Conservation (phyloP, 2,113 vertebrate species). For the Ailurus styani region DNA sequence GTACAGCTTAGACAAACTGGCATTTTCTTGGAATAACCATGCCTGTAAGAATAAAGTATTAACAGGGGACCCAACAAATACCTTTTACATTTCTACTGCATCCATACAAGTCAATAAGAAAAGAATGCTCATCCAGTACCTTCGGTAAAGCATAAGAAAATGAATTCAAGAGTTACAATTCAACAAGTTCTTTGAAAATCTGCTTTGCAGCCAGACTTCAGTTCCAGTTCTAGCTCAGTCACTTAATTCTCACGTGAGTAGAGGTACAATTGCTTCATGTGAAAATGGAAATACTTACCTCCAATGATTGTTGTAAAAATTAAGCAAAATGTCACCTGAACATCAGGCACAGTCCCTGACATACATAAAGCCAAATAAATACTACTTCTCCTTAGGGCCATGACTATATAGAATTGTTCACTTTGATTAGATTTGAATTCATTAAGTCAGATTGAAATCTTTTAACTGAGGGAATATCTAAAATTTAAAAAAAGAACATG, state of each 20-base stretch:
- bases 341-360: not conserved
- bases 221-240: not conserved
- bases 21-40: not conserved
- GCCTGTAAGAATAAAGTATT: not conserved
- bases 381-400: not conserved
- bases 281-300: not conserved
- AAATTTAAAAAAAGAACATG: not conserved
- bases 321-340: not conserved
- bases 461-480: not conserved
- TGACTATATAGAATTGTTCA: not conserved
- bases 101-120: not conserved
- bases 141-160: not conserved
- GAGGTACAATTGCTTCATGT: not conserved
- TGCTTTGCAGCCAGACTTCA: not conserved
- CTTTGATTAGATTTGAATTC: slow-evolving; percentile 24
- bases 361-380: not conserved
- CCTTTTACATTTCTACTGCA: not conserved
- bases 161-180: not conserved
- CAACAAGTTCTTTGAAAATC: not conserved
- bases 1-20: not conserved
- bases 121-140: not conserved
- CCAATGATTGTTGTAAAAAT: not conserved
- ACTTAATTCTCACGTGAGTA: not conserved
- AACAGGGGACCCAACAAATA: not conserved
- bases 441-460: slow-evolving; percentile 23